A percentile compares a stretch with the other conserved stretches of the same genome.
Evolutionary conservation across 2,888 invertebrate species (phyloP).

Genomic region (Cremastinae sp.): DNA sequence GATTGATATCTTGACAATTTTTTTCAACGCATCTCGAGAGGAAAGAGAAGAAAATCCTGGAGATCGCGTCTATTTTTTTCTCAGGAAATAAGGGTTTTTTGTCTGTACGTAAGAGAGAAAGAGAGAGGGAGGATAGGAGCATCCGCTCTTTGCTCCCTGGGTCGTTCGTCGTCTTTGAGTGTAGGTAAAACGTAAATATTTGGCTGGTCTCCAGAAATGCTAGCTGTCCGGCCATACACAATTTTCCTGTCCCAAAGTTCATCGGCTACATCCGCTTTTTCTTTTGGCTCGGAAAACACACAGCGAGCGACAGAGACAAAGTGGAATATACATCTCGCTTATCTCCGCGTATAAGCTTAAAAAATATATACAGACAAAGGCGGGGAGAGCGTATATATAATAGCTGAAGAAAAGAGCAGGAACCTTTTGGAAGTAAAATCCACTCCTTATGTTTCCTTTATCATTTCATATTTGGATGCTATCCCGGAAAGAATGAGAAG

Average conservation of each 20-base stretch:
- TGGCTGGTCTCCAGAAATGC: conserved; percentile 57
- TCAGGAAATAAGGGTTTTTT: conserved; percentile 20
- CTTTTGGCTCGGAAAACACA: conserved; percentile 50
- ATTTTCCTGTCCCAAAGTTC: conserved; percentile 57
- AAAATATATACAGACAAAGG: too few species aligned
- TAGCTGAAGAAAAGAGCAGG: conserved; percentile 23
- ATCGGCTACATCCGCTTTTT: conserved; percentile 58
- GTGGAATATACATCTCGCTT: conserved; percentile 17
- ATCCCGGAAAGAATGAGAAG: conserved; percentile 22
- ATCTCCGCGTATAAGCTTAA: conserved; percentile 6
- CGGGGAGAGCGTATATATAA: conserved; percentile 16
- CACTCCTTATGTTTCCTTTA: conserved; percentile 56
- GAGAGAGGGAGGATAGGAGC: conserved; percentile 5
- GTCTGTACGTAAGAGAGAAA: conserved; percentile 2
- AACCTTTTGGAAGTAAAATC: conserved; percentile 50
- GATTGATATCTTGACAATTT: too few species aligned
- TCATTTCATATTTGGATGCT: conserved; percentile 56
- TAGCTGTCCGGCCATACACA: conserved; percentile 37
- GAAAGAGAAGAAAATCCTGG: too few species aligned
- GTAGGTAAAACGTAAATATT: conserved; percentile 55
- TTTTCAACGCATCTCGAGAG: too few species aligned
- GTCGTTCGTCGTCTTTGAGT: conserved; percentile 35
- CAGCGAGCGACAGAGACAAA: conserved; percentile 39
- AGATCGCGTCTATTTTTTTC: conserved; percentile 8
- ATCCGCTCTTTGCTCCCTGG: conserved; percentile 32